Evolutionary conservation across 2,797 vertebrate species (phyloP), one percentile per base, ranked within the genome.

Genomic region (Brachyrhaphis roseni): DNA sequence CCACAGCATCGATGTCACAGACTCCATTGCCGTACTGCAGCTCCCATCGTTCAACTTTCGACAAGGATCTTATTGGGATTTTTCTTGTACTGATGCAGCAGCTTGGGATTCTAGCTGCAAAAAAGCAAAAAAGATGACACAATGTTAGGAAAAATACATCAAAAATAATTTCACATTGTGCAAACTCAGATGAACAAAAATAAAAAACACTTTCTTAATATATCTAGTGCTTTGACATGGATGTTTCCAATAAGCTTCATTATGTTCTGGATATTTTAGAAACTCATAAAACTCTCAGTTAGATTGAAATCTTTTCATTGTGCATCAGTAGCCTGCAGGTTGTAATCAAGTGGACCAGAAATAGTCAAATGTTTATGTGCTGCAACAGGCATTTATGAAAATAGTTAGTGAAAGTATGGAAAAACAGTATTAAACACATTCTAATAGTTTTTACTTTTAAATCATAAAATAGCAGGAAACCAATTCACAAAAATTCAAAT

Each of bases 1-100:
- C 0, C 4, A 95, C 8, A 0, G 95, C 95, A 2, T 51, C 0
- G 41, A 94, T 92, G 57, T 95, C 91, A 89, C 96, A 96, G 53
- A 59, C 18, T 0, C 93, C 92, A 2, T 0, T 49, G 78, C 0
- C 70, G 0, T 1, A 0, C 83, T 96, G 96, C 0, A 49, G 0
- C 0, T 74, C 5, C 46, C 13, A 83, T 8, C 0, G 31, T 0
- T 1, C 0, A 15, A 86, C 81, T 0, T 2, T 82, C 6, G 0
- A 0, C 57, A 95, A 20, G 0, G 43, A 0, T 0, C 0, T 0
- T 0, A 0, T 0, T 0, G 41, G 0, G 43, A 92, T 1, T 0
- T 0, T 0, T 2, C 5, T 39, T 15, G 72, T 80, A 2, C 0
- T 11, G 43, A 94, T 2, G 59, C 96, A 96, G 84, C 96, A 96